Evolutionary conservation across 2,888 invertebrate genomes (phyloP).

Genomic region (Cheilosia vulpina): DNA sequence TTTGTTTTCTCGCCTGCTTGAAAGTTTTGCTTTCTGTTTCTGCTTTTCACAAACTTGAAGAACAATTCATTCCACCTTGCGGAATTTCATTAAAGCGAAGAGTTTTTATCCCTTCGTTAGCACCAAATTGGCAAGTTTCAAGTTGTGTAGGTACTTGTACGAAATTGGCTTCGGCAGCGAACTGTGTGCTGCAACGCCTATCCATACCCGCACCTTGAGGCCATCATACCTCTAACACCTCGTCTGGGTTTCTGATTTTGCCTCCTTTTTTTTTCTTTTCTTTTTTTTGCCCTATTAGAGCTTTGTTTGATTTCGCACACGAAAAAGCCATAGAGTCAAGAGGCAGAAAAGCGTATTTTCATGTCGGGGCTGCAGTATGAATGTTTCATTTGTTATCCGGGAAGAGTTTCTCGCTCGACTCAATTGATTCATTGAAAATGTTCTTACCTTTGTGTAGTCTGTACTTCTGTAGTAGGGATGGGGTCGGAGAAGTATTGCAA

Average conservation of each 20-base stretch:
- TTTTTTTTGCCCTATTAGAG: slow-evolving; percentile 23
- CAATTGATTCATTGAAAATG: slow-evolving; percentile 63
- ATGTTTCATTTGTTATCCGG: slow-evolving; percentile 61
- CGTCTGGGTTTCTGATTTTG: neutral
- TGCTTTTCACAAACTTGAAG: slow-evolving; percentile 54
- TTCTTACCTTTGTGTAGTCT: slow-evolving; percentile 26
- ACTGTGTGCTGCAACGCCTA: slow-evolving; percentile 3
- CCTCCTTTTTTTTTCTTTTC: neutral
- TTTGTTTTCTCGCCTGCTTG: slow-evolving; percentile 1
- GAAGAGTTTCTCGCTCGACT: slow-evolving; percentile 21
- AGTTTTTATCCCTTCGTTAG: slow-evolving; percentile 69
- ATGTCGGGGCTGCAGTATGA: slow-evolving; percentile 33
- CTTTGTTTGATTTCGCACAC: slow-evolving; percentile 64
- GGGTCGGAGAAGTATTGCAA: slow-evolving; percentile 33
- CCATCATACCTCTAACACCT: slow-evolving; percentile 1
- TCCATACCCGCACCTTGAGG: slow-evolving; percentile 1
- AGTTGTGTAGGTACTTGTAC: slow-evolving; percentile 61
- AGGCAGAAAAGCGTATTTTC: slow-evolving; percentile 62
- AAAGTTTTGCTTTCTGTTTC: slow-evolving; percentile 37
- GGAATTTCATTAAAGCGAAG: slow-evolving; percentile 70
- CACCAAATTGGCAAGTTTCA: slow-evolving; percentile 73
- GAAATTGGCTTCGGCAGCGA: slow-evolving; percentile 51
- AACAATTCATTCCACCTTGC: slow-evolving; percentile 72
- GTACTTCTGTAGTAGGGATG: neutral
- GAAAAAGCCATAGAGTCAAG: slow-evolving; percentile 59